Evolutionary conservation across 2,888 invertebrate genomes (phyloP), one percentile per base, ranked within the genome.

Genomic region (Hypercompe scribonia): DNA sequence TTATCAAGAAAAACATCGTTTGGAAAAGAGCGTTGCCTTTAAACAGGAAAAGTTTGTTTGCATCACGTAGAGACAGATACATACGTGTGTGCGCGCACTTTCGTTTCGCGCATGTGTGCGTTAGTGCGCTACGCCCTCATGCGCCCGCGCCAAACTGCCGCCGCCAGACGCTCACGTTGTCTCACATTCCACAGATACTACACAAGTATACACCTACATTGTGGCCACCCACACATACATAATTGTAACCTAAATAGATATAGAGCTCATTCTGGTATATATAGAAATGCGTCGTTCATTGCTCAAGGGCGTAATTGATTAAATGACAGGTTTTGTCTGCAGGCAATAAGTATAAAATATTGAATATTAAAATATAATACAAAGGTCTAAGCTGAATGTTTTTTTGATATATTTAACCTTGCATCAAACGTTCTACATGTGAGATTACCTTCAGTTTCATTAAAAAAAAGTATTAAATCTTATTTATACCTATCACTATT

Each of bases 151-250:
- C 66, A 66, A 64, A 39, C 69, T 46, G 39, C 61, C 58, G 76
- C 80, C 78, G 83, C 87, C 86, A 88, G 86, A 86, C 88, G 82
- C 85, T 82, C 86, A 84, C 84, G 80, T 85, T 87, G 86, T 87
- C 86, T 81, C 76, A 79, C 83, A 84, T 84, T 84, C 83, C 86
- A 83, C 78, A 81, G 84, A 86, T 86, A 86, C 86, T 86, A 83
- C 28, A 83, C 13, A 58, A 58, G 54, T 28, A 58, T 81, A 85
- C 86, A 85, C 86, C 85, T 81, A 86, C 86, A 86, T 79, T 78
- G 77, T 79, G 80, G 58, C 84, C 82, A 85, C 86, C 85, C 86
- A 85, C 82, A 78, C 74, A 83, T 76, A 80, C 77, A 77, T 78
- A 80, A 81, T 81, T 85, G 78, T 82, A 85, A 86, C 83, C 86